These are phyloP conservation scores for Bombus difficillimus DNA, from an alignment of 1,140 invertebrate genomes.

Conservation along the genomic window DNA sequence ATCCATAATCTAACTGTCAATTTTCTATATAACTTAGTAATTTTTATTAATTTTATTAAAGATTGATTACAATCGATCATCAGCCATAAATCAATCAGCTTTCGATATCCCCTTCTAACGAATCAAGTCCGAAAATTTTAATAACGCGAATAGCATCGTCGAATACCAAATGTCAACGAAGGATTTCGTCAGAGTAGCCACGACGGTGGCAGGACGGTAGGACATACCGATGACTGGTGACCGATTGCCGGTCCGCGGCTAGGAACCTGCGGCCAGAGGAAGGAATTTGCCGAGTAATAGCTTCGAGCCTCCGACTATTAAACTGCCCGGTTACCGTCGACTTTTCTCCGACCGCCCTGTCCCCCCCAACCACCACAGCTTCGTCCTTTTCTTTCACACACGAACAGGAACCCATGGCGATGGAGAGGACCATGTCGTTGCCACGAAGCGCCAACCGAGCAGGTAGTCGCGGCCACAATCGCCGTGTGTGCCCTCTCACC, in stretches of 20 bases:
- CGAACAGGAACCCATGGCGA: neutral
- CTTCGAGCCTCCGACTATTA: slow-evolving; percentile 76
- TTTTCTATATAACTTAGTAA: no score
- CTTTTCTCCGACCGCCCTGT: slow-evolving; percentile 40
- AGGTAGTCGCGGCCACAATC: slow-evolving; percentile 73
- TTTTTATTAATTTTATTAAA: no score
- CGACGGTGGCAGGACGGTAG: slow-evolving; percentile 70
- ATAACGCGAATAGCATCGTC: neutral
- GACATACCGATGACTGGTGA: slow-evolving; percentile 73
- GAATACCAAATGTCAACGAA: neutral
- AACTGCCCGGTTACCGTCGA: slow-evolving; percentile 65
- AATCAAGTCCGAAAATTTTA: neutral
- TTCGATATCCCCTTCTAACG: neutral
- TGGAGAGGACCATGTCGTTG: neutral
- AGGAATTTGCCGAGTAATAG: slow-evolving; percentile 80
- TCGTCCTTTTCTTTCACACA: slow-evolving; percentile 54
- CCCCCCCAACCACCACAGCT: slow-evolving; percentile 53
- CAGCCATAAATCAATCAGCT: no score
- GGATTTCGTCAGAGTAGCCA: neutral
- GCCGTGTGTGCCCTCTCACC: slow-evolving; percentile 67
- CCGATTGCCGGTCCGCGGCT: slow-evolving; percentile 49
- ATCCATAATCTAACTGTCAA: no score
- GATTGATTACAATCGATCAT: neutral
- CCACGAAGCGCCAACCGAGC: slow-evolving; percentile 69
- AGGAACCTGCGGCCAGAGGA: slow-evolving; percentile 63